These are phyloP conservation scores for Lates japonicus DNA, from an alignment of 2,797 vertebrate genomes.

Conservation along the genomic window DNA sequence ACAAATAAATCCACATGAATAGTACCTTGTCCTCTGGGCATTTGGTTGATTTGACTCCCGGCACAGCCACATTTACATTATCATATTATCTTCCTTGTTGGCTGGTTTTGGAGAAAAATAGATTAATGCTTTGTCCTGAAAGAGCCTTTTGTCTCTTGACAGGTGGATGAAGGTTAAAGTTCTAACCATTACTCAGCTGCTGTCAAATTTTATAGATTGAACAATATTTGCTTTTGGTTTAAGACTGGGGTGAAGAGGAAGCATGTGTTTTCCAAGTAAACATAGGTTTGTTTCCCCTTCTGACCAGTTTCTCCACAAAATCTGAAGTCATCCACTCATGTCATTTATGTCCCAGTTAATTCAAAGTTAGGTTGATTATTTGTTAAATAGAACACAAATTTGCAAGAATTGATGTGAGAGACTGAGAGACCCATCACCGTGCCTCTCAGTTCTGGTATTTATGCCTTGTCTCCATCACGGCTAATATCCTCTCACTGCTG, in stretches of 20 bases:
- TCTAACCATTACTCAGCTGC: constrained; percentile 44
- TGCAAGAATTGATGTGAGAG: constrained; percentile 17
- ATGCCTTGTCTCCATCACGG: constrained; percentile 80
- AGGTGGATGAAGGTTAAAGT: constrained; percentile 61
- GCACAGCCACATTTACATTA: not conserved
- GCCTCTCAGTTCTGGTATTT: constrained; percentile 85
- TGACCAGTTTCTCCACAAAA: not conserved
- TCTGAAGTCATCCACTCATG: not conserved
- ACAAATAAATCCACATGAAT: not conserved
- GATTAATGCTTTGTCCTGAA: constrained; percentile 41
- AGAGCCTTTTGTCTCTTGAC: constrained; percentile 42
- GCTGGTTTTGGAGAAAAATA: constrained; percentile 8
- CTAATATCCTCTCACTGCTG: constrained; percentile 77
- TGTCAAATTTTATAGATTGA: constrained; percentile 55
- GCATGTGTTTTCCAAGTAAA: constrained; percentile 1
- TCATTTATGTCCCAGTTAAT: not conserved
- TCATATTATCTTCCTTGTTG: constrained; percentile 15
- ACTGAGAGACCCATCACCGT: constrained; percentile 53
- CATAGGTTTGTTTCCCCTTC: constrained; percentile 13
- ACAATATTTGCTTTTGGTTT: constrained; percentile 67
- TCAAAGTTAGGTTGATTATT: constrained; percentile 1
- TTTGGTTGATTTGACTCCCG: not conserved
- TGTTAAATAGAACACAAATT: constrained; percentile 24
- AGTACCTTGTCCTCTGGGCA: not conserved
- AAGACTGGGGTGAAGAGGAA: constrained; percentile 35